Percentiles rank a stretch among this genome's conserved stretches.
Evolutionary conservation across 2,797 vertebrate species (phyloP).

Genomic region (Poecilia picta): DNA sequence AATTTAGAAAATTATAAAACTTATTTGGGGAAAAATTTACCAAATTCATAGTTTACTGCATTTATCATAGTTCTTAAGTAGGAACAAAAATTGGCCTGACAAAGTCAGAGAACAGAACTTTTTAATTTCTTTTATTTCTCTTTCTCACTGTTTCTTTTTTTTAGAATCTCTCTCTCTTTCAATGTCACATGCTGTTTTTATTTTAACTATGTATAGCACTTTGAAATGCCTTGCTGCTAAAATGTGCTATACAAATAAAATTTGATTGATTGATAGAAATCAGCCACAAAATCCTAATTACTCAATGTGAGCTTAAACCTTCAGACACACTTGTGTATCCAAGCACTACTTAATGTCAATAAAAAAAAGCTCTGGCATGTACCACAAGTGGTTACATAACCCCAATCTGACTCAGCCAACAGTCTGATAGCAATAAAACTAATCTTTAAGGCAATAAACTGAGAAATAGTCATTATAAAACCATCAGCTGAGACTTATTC

Average conservation of each 20-base stretch:
- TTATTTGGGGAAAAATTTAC: not conserved
- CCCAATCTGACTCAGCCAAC: not conserved
- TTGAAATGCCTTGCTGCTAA: too few relatives aligned
- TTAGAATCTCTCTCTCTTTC: too few relatives aligned
- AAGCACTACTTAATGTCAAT: not conserved
- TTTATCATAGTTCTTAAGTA: not conserved
- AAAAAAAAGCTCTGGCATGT: not conserved
- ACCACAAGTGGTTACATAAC: not conserved
- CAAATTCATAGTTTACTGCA: not conserved
- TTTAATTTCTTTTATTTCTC: too few relatives aligned
- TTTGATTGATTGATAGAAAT: not conserved
- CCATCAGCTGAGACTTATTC: not conserved
- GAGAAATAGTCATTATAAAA: not conserved
- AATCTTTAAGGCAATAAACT: not conserved
- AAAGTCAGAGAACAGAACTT: not conserved
- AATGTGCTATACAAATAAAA: too few relatives aligned
- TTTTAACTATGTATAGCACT: too few relatives aligned
- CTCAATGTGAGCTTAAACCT: not conserved
- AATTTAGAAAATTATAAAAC: not conserved
- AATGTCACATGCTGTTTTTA: too few relatives aligned
- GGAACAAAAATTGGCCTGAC: not conserved
- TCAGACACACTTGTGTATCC: not conserved
- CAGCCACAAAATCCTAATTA: not conserved
- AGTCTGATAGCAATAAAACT: not conserved
- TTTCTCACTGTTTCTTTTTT: too few relatives aligned